These are phyloP conservation scores for Ellobius talpinus DNA, from an alignment of 2,113 vertebrate species.

Conservation along the genomic window DNA sequence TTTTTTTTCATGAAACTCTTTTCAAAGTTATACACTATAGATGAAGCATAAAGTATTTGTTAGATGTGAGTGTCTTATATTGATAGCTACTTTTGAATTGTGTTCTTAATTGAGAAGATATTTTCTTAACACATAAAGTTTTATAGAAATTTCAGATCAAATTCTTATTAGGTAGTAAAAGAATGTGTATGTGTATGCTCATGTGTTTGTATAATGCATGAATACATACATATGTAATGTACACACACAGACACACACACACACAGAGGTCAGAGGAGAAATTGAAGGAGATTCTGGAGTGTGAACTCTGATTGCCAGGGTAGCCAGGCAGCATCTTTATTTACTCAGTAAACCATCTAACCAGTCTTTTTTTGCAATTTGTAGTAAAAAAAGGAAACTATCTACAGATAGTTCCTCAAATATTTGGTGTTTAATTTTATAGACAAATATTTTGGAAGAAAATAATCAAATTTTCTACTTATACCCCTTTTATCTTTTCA, in stretches of 20 bases:
- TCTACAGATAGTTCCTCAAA: not conserved
- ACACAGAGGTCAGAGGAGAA: too few species aligned
- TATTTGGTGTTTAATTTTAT: constrained; percentile 35
- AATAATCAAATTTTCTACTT: constrained; percentile 4
- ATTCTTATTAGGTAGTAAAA: not conserved
- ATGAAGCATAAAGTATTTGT: constrained; percentile 19
- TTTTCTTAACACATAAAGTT: not conserved
- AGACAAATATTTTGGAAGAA: constrained; percentile 19
- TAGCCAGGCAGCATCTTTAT: not conserved
- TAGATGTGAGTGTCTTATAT: not conserved
- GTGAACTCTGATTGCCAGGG: not conserved
- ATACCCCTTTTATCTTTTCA: not conserved
- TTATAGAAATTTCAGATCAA: not conserved
- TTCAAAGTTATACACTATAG: not conserved
- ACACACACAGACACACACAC: too few species aligned
- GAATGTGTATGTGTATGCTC: not conserved
- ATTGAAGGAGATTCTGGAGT: not conserved
- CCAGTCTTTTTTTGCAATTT: not conserved
- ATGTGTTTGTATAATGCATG: not conserved
- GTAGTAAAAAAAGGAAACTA: not conserved
- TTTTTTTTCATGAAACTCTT: not conserved
- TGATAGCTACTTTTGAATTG: not conserved
- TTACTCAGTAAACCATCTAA: not conserved
- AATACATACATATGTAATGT: not conserved
- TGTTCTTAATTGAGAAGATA: not conserved